A percentile compares a stretch with the other conserved stretches of the same genome.
phyloP scores from a whole-genome alignment of 64 coral and sea anemone genomes.

The Acropora tenuis region DNA sequence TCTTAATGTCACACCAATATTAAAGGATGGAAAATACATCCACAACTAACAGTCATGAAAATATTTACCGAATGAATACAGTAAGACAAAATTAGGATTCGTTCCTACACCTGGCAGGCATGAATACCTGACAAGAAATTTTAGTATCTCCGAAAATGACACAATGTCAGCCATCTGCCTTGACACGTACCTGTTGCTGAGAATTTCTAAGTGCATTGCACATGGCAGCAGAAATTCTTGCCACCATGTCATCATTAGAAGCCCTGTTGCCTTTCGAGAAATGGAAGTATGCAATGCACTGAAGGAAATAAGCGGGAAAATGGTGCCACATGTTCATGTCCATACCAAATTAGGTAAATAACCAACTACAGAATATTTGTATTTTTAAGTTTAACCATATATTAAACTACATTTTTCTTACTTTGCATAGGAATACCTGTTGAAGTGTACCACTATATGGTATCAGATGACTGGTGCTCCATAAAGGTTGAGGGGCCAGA shows the following conservation, averaged over 20 bases:
- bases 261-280: neutral
- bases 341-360: conserved; percentile 8
- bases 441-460: neutral
- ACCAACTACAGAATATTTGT: neutral
- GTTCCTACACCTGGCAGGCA: neutral
- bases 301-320: conserved; percentile 14
- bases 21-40: conserved; percentile 10
- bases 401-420: neutral
- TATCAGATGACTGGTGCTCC: neutral
- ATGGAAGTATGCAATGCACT: conserved; percentile 1
- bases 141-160: neutral
- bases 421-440: neutral
- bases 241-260: conserved; percentile 4
- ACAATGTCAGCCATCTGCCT: neutral
- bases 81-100: neutral
- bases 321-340: neutral
- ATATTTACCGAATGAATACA: neutral
- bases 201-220: neutral
- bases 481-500: neutral
- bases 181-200: neutral
- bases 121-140: neutral
- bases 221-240: conserved; percentile 6
- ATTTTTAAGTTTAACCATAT: too few relatives aligned
- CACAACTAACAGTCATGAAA: neutral
- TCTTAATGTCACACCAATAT: neutral